Percentiles rank a stretch among this genome's conserved stretches.
Evolutionary conservation across 2,113 vertebrate species (phyloP).

Genomic region (Parus major): DNA sequence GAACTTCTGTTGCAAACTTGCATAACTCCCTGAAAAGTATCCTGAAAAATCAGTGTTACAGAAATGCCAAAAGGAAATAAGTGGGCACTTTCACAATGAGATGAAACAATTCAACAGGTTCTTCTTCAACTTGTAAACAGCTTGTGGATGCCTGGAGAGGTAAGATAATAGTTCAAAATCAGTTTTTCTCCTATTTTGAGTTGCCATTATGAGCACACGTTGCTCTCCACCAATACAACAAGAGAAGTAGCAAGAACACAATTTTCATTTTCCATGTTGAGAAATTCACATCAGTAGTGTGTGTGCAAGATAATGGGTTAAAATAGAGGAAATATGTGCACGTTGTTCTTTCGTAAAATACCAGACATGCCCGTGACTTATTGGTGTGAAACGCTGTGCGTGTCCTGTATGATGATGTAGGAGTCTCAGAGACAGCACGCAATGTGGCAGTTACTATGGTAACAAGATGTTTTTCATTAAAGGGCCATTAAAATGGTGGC

Average conservation of each 20-base stretch:
- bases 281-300: not conserved
- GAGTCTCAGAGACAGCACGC: slow-evolving; percentile 60
- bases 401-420: slow-evolving; percentile 61
- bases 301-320: not conserved
- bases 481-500: slow-evolving; percentile 70
- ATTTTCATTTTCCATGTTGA: not conserved
- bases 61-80: not conserved
- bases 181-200: not conserved
- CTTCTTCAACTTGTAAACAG: not conserved
- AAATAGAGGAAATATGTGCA: not conserved
- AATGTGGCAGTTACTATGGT: slow-evolving; percentile 70
- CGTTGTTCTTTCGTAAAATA: slow-evolving; percentile 47
- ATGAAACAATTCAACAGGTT: not conserved
- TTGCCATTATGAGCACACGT: not conserved
- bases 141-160: not conserved
- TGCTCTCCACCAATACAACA: not conserved
- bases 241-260: not conserved
- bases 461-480: slow-evolving; percentile 79
- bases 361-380: slow-evolving; percentile 58
- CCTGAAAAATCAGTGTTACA: not conserved
- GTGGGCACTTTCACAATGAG: not conserved
- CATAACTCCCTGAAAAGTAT: not conserved
- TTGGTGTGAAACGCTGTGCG: slow-evolving; percentile 46
- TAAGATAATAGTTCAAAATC: not conserved
- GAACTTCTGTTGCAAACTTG: not conserved